These are phyloP conservation scores for Folsomia candida DNA, from an alignment of 2,888 invertebrate genomes.

Conservation along the genomic window DNA sequence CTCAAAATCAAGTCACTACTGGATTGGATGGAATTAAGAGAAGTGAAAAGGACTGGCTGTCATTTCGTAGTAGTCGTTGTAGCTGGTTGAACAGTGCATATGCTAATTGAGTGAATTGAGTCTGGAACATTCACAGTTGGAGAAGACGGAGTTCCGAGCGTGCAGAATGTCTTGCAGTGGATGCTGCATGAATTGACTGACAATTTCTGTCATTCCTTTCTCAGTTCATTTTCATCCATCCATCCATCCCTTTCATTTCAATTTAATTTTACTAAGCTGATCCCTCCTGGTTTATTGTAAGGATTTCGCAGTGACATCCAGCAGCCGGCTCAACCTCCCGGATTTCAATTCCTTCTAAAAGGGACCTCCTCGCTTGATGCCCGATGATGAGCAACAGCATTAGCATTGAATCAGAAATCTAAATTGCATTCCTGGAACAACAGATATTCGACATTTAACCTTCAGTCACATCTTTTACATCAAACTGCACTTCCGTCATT, in stretches of 20 bases:
- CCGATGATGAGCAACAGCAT: not conserved
- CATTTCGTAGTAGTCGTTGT: not conserved
- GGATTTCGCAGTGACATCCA: not conserved
- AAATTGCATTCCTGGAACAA: not conserved
- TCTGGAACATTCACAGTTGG: too few relatives aligned
- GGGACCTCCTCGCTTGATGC: not conserved
- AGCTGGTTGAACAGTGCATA: not conserved
- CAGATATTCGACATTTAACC: not conserved
- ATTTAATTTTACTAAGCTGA: not conserved
- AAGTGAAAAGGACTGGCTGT: not conserved
- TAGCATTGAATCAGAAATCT: not conserved
- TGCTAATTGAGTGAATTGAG: not conserved
- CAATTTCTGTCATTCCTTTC: conserved; percentile 1
- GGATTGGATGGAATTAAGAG: too few relatives aligned
- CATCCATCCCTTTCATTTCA: not conserved
- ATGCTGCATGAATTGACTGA: not conserved
- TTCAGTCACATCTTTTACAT: conserved; percentile 5
- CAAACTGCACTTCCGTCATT: not conserved
- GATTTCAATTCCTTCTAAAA: not conserved
- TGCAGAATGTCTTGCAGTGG: not conserved
- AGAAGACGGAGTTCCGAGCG: too few relatives aligned
- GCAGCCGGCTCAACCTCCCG: not conserved
- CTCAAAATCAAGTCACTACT: too few relatives aligned
- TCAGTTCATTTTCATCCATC: not conserved
- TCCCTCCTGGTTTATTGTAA: not conserved